These are phyloP conservation scores for Macrosteles quadrilineatus DNA, from an alignment of 1,140 invertebrate genomes.

Conservation along the genomic window DNA sequence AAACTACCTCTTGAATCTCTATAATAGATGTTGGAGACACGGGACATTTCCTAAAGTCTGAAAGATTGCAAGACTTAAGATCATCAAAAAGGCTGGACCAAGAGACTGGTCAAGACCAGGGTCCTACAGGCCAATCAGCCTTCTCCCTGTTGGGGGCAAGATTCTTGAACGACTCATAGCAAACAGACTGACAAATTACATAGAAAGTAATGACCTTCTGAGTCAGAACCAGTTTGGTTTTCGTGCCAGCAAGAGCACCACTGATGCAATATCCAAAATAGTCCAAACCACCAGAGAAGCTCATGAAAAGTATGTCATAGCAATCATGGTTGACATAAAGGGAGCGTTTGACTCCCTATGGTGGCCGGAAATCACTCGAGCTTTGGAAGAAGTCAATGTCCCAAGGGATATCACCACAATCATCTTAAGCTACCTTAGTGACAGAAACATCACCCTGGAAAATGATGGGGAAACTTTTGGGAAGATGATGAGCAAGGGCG, in stretches of 20 bases:
- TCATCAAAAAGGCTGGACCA: not conserved
- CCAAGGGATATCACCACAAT: not conserved
- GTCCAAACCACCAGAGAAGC: no score
- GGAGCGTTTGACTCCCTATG: no score
- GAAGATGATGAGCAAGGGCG: not conserved
- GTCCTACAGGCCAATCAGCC: not conserved
- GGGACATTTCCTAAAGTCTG: not conserved
- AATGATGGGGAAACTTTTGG: not conserved
- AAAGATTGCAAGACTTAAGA: not conserved
- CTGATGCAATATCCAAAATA: not conserved
- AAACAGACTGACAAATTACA: not conserved
- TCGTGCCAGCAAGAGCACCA: not conserved
- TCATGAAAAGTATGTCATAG: not conserved
- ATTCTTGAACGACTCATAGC: not conserved
- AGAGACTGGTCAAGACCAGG: not conserved
- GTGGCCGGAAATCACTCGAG: not conserved
- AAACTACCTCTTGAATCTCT: not conserved
- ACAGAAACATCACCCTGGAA: not conserved
- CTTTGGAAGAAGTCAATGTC: not conserved
- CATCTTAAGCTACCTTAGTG: not conserved
- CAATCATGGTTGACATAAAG: not conserved
- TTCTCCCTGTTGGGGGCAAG: no score
- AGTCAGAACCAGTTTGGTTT: not conserved
- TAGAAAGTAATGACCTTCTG: no score
- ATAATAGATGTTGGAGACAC: not conserved